Evolutionary conservation across 35 echinoderm and acorn worm genomes (phyloP).

Genomic region (Amphiura filiformis): DNA sequence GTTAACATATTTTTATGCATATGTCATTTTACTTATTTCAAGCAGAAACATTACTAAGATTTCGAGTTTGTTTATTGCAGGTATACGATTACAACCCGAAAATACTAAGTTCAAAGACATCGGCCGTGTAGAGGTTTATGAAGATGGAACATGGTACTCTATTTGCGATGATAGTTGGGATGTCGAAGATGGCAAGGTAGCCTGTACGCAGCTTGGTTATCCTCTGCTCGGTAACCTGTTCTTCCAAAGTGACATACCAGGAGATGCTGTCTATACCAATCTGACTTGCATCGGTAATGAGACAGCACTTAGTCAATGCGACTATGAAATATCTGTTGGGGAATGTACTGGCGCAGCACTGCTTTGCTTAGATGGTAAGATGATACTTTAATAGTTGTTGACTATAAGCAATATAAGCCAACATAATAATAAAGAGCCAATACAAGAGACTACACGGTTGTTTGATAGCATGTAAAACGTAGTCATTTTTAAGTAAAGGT

Average conservation of each 20-base stretch:
- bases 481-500: too few species aligned
- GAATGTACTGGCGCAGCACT: not conserved
- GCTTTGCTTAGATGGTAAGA: not conserved
- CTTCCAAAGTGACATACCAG: not conserved
- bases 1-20: not conserved
- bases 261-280: not conserved
- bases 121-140: slow-evolving; percentile 1
- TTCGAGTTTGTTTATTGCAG: too few species aligned
- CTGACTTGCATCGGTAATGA: not conserved
- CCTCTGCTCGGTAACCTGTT: not conserved
- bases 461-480: too few species aligned
- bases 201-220: slow-evolving; percentile 7
- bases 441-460: too few species aligned
- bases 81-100: not conserved
- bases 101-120: not conserved
- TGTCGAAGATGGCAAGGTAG: not conserved
- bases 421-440: too few species aligned
- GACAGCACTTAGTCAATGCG: not conserved
- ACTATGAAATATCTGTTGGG: not conserved
- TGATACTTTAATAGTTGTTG: too few species aligned
- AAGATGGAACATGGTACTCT: not conserved
- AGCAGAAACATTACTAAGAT: too few species aligned
- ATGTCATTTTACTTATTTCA: too few species aligned
- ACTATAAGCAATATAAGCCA: too few species aligned
- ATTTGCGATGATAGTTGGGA: not conserved